Evolutionary conservation across 1,140 invertebrate species (phyloP).

Genomic region (Drosophila melanogaster): DNA sequence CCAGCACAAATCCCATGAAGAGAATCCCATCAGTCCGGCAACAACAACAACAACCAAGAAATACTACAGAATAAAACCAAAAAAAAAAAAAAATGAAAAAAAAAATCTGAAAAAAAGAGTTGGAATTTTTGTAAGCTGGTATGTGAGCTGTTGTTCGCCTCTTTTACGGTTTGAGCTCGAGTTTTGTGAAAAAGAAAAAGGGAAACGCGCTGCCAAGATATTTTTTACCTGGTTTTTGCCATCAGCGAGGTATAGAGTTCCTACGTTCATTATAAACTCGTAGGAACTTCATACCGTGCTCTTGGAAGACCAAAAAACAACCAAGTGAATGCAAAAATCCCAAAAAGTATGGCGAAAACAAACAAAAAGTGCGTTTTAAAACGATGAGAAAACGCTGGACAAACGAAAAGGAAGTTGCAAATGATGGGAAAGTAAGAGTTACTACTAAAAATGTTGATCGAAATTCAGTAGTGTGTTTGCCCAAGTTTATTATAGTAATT

Average conservation of each 20-base stretch:
- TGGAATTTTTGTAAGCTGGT: slow-evolving; percentile 54
- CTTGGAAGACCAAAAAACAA: slow-evolving; percentile 84
- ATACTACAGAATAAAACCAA: slow-evolving; percentile 14
- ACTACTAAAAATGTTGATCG: not conserved
- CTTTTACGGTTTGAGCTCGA: slow-evolving; percentile 40
- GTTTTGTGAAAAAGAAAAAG: slow-evolving; percentile 36
- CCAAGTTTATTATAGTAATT: slow-evolving; percentile 1
- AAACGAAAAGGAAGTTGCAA: slow-evolving; percentile 10
- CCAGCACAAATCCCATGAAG: slow-evolving; percentile 42
- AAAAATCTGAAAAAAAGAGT: slow-evolving; percentile 16
- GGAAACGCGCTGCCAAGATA: slow-evolving; percentile 60
- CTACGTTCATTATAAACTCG: slow-evolving; percentile 84
- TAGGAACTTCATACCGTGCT: slow-evolving; percentile 85
- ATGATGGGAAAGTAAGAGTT: slow-evolving; percentile 22
- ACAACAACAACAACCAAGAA: slow-evolving; percentile 15
- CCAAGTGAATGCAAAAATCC: slow-evolving; percentile 34
- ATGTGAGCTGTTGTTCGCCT: slow-evolving; percentile 36
- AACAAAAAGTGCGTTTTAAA: slow-evolving; percentile 25
- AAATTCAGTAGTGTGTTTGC: not conserved
- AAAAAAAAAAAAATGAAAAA: too few relatives aligned
- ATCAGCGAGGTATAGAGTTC: slow-evolving; percentile 85
- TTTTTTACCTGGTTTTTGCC: slow-evolving; percentile 83
- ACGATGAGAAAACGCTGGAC: slow-evolving; percentile 3
- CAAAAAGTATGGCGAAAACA: slow-evolving; percentile 5
- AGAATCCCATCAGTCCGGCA: slow-evolving; percentile 30